phyloP scores from a whole-genome alignment of 23 tunicate species.

The Trididemnum miniatum region DNA sequence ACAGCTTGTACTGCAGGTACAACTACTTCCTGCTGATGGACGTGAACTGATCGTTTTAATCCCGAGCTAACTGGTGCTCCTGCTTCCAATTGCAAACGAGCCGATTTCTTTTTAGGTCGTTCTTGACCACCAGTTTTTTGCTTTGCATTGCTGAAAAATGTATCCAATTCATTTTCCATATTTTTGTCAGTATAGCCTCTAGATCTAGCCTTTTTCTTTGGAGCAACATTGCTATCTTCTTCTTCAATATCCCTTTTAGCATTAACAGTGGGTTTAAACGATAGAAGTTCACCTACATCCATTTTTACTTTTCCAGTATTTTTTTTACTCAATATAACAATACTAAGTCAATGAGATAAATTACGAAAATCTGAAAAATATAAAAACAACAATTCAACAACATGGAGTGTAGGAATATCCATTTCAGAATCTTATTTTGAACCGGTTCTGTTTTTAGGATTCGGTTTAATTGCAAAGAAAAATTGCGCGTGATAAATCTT shows the following conservation, averaged over 20 bases:
- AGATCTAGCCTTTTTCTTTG: conserved; percentile 11
- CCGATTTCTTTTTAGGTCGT: conserved; percentile 63
- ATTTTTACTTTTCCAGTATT: no score
- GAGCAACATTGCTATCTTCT: conserved; percentile 26
- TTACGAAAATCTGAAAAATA: no score
- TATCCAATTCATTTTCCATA: conserved; percentile 66
- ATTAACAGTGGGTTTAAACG: conserved; percentile 64
- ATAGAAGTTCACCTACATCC: conserved; percentile 88
- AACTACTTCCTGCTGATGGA: not conserved
- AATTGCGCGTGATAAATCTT: no score
- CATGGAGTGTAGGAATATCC: no score
- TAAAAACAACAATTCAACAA: no score
- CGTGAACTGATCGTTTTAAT: conserved; percentile 18
- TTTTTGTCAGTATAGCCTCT: not conserved
- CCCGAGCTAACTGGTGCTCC: conserved; percentile 43
- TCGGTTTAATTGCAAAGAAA: no score
- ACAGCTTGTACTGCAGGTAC: not conserved
- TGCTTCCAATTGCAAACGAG: conserved; percentile 66
- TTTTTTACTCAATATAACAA: no score
- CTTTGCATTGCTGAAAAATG: conserved; percentile 62
- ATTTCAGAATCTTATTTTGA: no score
- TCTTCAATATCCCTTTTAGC: conserved; percentile 34
- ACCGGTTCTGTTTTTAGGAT: no score
- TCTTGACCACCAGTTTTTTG: conserved; percentile 44
- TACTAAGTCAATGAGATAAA: no score